phyloP scores from a whole-genome alignment of 2,888 invertebrate species.

The Embidobia sp. region DNA sequence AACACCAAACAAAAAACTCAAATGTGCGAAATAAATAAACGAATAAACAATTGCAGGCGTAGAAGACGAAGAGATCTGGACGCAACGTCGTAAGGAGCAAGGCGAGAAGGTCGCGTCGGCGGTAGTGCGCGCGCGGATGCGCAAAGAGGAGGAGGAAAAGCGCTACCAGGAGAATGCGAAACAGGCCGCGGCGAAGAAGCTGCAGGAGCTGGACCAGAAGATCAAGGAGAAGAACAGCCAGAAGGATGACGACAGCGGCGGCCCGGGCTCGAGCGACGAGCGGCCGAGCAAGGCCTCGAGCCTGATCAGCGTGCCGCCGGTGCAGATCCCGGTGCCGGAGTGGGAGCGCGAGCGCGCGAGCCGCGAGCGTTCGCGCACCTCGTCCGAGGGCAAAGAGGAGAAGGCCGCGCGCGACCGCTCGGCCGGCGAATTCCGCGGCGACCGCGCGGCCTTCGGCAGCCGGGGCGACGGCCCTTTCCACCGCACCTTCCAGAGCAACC shows the following conservation, averaged over 20 bases:
- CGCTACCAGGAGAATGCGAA: constrained; percentile 86
- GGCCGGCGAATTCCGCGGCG: constrained; percentile 70
- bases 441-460: constrained; percentile 73
- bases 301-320: constrained; percentile 81
- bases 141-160: constrained; percentile 94
- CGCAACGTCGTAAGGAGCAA: constrained; percentile 87
- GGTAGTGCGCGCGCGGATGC: constrained; percentile 91
- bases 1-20: too few relatives aligned
- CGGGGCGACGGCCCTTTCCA: constrained; percentile 88
- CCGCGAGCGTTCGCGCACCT: constrained; percentile 81
- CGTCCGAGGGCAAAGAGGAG: constrained; percentile 66
- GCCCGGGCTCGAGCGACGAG: constrained; percentile 74
- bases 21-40: too few relatives aligned
- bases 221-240: constrained; percentile 84
- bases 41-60: constrained; percentile 70
- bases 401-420: constrained; percentile 63
- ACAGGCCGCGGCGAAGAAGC: constrained; percentile 85
- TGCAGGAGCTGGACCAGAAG: constrained; percentile 87
- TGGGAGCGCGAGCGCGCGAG: constrained; percentile 82
- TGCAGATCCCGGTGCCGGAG: constrained; percentile 83
- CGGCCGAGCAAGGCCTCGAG: constrained; percentile 75
- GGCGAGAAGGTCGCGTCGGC: constrained; percentile 89
- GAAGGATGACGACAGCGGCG: constrained; percentile 75
- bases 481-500: constrained; percentile 89
- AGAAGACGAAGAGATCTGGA: constrained; percentile 87